Evolutionary conservation across 2,797 vertebrate genomes (phyloP).

Genomic region (Scomberomorus guttatus): DNA sequence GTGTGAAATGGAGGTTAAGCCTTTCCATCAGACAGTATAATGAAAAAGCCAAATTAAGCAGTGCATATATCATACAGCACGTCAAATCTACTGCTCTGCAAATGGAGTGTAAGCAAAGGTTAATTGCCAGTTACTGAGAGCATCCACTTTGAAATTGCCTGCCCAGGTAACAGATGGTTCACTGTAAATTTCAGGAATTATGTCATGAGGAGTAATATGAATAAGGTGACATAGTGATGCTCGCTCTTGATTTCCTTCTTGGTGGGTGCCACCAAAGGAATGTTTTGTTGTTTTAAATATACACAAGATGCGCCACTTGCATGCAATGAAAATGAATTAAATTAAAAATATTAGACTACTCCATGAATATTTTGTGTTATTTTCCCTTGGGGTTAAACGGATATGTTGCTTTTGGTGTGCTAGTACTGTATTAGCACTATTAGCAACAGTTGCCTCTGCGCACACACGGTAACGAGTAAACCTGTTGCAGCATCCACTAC

Average conservation of each 20-base stretch:
- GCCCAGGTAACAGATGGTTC: conserved; percentile 61
- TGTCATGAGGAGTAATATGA: conserved; percentile 25
- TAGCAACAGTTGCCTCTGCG: conserved; percentile 28
- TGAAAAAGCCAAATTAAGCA: conserved; percentile 68
- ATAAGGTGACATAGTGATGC: background rate
- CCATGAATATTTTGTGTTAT: background rate
- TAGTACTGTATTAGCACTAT: conserved; percentile 6
- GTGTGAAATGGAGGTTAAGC: conserved; percentile 70
- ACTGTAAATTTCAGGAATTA: conserved; percentile 47
- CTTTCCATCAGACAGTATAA: conserved; percentile 70
- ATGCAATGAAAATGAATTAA: background rate
- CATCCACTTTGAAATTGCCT: conserved; percentile 48
- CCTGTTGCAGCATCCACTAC: conserved; percentile 72
- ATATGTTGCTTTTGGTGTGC: background rate
- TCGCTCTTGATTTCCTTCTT: background rate
- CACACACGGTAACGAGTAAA: conserved; percentile 50
- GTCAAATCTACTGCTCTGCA: conserved; percentile 35
- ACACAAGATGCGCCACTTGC: background rate
- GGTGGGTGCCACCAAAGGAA: conserved; percentile 12
- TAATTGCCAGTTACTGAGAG: conserved; percentile 67
- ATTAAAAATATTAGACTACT: background rate
- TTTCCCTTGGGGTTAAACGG: background rate
- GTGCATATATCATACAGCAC: conserved; percentile 56
- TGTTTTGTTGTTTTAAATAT: conserved; percentile 13
- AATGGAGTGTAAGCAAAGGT: conserved; percentile 72